Conservation (phyloP, 2,113 vertebrate species). For the Cryptomyrus ogoouensis region DNA sequence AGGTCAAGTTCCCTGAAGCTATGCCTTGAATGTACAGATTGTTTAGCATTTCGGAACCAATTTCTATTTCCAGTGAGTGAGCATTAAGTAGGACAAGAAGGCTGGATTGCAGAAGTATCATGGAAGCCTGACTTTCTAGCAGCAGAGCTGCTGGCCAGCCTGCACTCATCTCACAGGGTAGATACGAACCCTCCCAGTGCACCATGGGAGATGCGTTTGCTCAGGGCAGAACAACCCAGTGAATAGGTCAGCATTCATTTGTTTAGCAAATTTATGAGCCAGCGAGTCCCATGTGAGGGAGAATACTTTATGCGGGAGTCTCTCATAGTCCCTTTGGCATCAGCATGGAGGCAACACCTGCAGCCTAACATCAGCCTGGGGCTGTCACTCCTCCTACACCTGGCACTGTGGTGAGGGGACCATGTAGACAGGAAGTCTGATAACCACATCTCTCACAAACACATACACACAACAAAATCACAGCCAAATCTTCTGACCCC, state of each 20-base stretch:
- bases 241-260: conserved; percentile 2
- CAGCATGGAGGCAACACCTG: background rate
- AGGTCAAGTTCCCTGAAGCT: background rate
- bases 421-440: background rate
- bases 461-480: background rate
- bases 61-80: background rate
- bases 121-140: background rate
- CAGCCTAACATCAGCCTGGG: background rate
- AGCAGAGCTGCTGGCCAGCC: background rate
- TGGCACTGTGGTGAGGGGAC: background rate
- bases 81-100: background rate
- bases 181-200: background rate
- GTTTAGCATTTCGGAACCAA: background rate
- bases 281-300: background rate
- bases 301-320: background rate
- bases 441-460: background rate
- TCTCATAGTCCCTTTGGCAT: background rate
- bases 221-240: background rate
- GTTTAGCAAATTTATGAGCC: conserved; percentile 3
- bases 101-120: background rate
- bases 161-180: background rate
- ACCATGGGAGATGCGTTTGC: no score
- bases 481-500: background rate
- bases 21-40: background rate
- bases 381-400: background rate